Conservation (phyloP, 2,797 vertebrate genomes). For the Lepilemur ruficaudatus region DNA sequence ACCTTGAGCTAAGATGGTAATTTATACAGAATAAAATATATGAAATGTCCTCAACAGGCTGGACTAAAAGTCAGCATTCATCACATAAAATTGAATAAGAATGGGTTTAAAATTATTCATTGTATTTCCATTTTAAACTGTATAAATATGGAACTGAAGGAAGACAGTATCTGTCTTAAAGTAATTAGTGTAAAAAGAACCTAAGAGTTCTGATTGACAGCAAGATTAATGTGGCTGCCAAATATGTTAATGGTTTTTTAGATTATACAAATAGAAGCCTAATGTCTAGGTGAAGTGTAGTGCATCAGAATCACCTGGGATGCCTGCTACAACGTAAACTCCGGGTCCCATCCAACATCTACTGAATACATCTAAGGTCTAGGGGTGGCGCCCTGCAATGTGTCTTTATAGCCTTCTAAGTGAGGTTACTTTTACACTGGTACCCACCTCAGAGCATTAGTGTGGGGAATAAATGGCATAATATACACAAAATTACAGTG, state of each 20-base stretch:
- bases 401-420: background rate
- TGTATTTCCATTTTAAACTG: background rate
- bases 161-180: background rate
- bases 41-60: background rate
- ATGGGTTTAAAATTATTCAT: background rate
- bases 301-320: background rate
- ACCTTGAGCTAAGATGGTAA: background rate
- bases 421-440: background rate
- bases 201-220: background rate
- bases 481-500: background rate
- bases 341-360: background rate
- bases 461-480: background rate
- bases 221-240: background rate
- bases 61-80: background rate
- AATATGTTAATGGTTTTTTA: slow-evolving; percentile 7
- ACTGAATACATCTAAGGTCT: background rate
- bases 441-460: background rate
- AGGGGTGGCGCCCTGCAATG: no score
- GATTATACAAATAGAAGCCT: background rate
- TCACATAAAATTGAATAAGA: background rate
- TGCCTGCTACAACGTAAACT: background rate
- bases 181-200: background rate
- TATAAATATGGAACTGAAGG: background rate
- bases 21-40: background rate
- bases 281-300: background rate